These are phyloP conservation scores for Echinarachnius parma DNA, from an alignment of 53 echinoderm and acorn worm species.

Conservation along the genomic window DNA sequence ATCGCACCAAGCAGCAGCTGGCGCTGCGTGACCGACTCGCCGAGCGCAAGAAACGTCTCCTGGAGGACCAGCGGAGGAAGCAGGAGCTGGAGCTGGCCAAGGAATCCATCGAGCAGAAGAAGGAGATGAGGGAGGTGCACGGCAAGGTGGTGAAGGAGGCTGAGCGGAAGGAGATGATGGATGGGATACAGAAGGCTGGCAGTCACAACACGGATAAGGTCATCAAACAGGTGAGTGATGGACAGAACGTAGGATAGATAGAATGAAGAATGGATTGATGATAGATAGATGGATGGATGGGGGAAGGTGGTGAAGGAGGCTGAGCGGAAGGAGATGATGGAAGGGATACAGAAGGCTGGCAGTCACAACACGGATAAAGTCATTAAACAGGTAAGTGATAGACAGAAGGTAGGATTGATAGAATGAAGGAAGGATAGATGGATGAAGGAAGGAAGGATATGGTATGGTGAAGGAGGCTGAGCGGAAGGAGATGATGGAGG, in stretches of 20 bases:
- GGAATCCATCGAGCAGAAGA: constrained; percentile 88
- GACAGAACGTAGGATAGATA: neutral
- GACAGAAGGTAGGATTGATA: neutral
- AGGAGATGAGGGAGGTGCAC: constrained; percentile 80
- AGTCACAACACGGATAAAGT: constrained; percentile 67
- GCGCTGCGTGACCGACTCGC: constrained; percentile 68
- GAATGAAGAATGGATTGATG: neutral
- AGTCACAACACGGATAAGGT: constrained; percentile 84
- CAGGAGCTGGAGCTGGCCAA: constrained; percentile 75
- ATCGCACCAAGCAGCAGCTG: constrained; percentile 64
- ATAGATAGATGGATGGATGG: no score
- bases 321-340: constrained; percentile 60
- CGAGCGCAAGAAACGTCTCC: constrained; percentile 69
- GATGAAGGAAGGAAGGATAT: no score
- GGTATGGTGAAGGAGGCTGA: constrained; percentile 83
- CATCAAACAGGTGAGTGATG: constrained; percentile 68
- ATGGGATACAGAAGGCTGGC: constrained; percentile 77
- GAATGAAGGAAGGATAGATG: neutral
- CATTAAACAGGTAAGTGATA: constrained; percentile 36
- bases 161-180: constrained; percentile 78
- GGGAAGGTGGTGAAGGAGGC: constrained; percentile 64
- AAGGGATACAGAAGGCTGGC: constrained; percentile 67
- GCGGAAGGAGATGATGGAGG: constrained; percentile 77
- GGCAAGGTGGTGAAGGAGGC: constrained; percentile 75
- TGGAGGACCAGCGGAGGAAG: constrained; percentile 69